These are phyloP conservation scores for Rhingia rostrata DNA, from an alignment of 2,888 invertebrate species.

Conservation along the genomic window DNA sequence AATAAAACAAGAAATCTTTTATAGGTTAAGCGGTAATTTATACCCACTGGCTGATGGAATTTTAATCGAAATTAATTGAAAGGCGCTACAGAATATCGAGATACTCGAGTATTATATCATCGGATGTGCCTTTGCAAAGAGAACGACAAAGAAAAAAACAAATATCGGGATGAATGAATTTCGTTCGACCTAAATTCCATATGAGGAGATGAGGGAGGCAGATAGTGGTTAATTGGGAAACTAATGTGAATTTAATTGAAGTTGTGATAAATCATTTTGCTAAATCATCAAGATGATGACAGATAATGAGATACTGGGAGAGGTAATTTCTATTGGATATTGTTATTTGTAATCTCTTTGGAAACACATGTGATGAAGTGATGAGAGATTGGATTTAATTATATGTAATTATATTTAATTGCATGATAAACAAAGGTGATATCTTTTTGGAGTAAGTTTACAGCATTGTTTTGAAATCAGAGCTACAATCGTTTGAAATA, in stretches of 20 bases:
- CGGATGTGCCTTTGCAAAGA: conserved; percentile 12
- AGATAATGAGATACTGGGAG: neutral
- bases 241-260: conserved; percentile 64
- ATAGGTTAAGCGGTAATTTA: conserved; percentile 47
- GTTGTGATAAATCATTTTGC: conserved; percentile 46
- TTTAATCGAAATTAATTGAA: conserved; percentile 67
- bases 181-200: conserved; percentile 42
- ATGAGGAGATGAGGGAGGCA: conserved; percentile 20
- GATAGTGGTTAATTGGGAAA: conserved; percentile 56
- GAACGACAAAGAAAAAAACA: conserved; percentile 25
- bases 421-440: no score
- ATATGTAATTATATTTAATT: no score
- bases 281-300: neutral
- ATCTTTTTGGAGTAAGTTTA: no score
- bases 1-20: conserved; percentile 6
- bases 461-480: no score
- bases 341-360: no score
- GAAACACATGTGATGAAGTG: no score
- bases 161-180: conserved; percentile 19
- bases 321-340: no score
- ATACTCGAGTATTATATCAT: conserved; percentile 12
- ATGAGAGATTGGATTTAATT: no score
- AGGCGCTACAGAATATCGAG: conserved; percentile 37
- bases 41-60: conserved; percentile 24
- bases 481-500: no score